Percentiles rank a stretch among this genome's conserved stretches.
These are phyloP conservation scores for Halictus quadricinctus DNA, from an alignment of 2,888 invertebrate genomes.

Conservation along the genomic window DNA sequence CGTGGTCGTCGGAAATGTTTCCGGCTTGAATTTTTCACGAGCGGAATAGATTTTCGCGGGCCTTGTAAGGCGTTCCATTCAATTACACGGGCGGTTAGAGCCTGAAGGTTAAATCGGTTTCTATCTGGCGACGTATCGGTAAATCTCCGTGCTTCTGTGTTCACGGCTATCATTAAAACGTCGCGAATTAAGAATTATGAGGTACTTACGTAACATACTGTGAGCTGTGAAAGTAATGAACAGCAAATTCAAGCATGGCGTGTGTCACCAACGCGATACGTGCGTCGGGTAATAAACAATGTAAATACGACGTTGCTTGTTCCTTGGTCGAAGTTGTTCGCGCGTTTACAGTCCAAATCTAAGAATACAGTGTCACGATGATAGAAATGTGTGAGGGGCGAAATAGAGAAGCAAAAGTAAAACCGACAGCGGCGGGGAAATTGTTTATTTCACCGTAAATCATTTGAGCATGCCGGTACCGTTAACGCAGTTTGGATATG, in stretches of 20 bases:
- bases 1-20: background rate
- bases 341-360: slow-evolving; percentile 33
- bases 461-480: background rate
- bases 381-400: slow-evolving; percentile 10
- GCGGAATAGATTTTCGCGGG: slow-evolving; percentile 13
- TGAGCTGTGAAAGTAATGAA: slow-evolving; percentile 58
- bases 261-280: slow-evolving; percentile 58
- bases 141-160: slow-evolving; percentile 62
- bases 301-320: slow-evolving; percentile 51
- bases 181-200: slow-evolving; percentile 62
- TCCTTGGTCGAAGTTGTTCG: slow-evolving; percentile 20
- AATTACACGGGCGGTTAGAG: slow-evolving; percentile 18
- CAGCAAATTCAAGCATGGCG: slow-evolving; percentile 50
- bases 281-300: slow-evolving; percentile 57
- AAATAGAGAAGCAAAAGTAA: slow-evolving; percentile 17
- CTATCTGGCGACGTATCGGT: slow-evolving; percentile 50
- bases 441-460: slow-evolving; percentile 35
- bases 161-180: slow-evolving; percentile 58
- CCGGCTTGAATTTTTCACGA: background rate
- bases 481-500: background rate
- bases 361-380: slow-evolving; percentile 35
- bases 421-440: background rate
- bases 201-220: slow-evolving; percentile 57
- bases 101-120: slow-evolving; percentile 32
- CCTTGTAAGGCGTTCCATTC: slow-evolving; percentile 18